Conservation (phyloP, 1,140 invertebrate species). For the Maconellicoccus hirsutus region DNA sequence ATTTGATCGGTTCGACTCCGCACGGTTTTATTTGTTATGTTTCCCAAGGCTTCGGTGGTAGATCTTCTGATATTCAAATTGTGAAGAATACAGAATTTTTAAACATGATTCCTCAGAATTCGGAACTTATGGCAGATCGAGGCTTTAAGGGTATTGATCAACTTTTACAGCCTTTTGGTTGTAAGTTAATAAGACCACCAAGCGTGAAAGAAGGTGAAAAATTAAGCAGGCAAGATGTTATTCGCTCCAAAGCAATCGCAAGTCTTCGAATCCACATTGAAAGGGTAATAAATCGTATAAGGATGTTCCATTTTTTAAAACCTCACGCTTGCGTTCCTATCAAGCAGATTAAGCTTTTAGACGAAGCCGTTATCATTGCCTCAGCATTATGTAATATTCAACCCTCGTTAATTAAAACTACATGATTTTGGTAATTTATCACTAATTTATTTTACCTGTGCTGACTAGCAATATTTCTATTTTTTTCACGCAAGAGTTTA, state of each 20-base stretch:
- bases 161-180: slow-evolving; percentile 30
- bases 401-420: slow-evolving; percentile 16
- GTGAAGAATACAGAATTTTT: slow-evolving; percentile 34
- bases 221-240: slow-evolving; percentile 32
- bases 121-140: slow-evolving; percentile 34
- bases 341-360: slow-evolving; percentile 31
- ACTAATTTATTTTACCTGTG: not conserved
- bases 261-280: slow-evolving; percentile 36
- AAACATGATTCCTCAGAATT: slow-evolving; percentile 29
- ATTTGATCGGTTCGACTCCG: slow-evolving; percentile 37
- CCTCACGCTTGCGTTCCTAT: slow-evolving; percentile 33
- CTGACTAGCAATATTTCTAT: not conserved
- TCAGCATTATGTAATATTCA: slow-evolving; percentile 33
- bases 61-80: slow-evolving; percentile 32
- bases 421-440: no score
- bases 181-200: slow-evolving; percentile 32
- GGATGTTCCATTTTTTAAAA: slow-evolving; percentile 35
- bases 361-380: slow-evolving; percentile 31
- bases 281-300: slow-evolving; percentile 31
- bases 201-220: slow-evolving; percentile 32
- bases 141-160: slow-evolving; percentile 32
- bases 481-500: not conserved
- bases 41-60: slow-evolving; percentile 35
- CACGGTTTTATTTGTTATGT: slow-evolving; percentile 37
- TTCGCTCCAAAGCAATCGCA: slow-evolving; percentile 34